phyloP scores from a whole-genome alignment of 64 coral and sea anemone species.

The Stichodactyla helianthus region DNA sequence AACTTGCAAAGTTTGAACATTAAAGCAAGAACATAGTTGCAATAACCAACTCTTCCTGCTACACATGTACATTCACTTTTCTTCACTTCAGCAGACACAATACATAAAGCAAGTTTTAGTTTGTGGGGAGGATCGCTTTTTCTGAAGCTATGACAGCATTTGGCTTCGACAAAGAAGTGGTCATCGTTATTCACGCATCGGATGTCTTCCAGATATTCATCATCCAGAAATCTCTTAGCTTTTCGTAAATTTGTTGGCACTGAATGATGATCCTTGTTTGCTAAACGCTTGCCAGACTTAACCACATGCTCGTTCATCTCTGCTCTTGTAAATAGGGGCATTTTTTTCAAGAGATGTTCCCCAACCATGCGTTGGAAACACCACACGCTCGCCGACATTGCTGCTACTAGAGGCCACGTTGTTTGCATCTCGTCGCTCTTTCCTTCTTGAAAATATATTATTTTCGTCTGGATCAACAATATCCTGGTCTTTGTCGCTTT shows the following conservation, averaged over 20 bases:
- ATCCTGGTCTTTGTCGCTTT: no score
- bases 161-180: conserved; percentile 20
- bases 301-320: conserved; percentile 16
- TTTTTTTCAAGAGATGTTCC: conserved; percentile 30
- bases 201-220: conserved; percentile 8
- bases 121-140: conserved; percentile 18
- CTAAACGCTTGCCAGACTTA: conserved; percentile 34
- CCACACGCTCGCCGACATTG: conserved; percentile 3
- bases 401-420: no score
- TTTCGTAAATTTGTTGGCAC: conserved; percentile 20
- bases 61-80: conserved; percentile 19
- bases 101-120: conserved; percentile 15
- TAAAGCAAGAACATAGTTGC: conserved; percentile 24
- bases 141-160: no score
- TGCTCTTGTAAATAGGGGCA: conserved; percentile 27
- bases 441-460: conserved; percentile 31
- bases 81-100: conserved; percentile 15
- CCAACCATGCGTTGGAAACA: conserved; percentile 33
- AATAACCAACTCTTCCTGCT: conserved; percentile 20
- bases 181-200: neutral
- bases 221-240: conserved; percentile 24
- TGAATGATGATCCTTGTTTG: conserved; percentile 16
- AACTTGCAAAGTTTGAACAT: conserved; percentile 22
- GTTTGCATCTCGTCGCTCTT: neutral
- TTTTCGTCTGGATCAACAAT: conserved; percentile 40